Evolutionary conservation across 2,113 vertebrate genomes (phyloP).

Genomic region (Laticauda laticaudata): DNA sequence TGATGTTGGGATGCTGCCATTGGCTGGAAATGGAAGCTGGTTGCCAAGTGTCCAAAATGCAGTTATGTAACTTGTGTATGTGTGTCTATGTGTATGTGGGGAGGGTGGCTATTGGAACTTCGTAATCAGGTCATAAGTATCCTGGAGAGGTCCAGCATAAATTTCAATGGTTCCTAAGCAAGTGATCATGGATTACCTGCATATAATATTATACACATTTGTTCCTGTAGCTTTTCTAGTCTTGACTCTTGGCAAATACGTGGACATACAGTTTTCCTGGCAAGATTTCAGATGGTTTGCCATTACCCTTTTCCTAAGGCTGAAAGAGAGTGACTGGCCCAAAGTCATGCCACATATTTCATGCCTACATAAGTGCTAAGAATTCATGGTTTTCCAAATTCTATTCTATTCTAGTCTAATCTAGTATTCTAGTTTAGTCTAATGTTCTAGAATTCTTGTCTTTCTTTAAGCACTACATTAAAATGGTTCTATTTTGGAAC

Average conservation of each 20-base stretch:
- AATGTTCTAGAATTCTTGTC: neutral
- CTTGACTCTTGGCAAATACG: neutral
- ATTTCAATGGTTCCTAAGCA: neutral
- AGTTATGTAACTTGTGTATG: neutral
- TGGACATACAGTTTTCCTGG: neutral
- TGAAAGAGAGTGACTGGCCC: neutral
- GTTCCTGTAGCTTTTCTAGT: neutral
- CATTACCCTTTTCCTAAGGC: neutral
- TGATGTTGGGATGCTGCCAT: neutral
- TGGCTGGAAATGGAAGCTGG: neutral
- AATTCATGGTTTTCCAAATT: neutral
- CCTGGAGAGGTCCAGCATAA: neutral
- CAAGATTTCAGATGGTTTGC: neutral
- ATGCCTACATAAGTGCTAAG: neutral
- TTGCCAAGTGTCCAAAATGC: neutral
- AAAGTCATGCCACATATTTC: neutral
- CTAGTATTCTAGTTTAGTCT: neutral
- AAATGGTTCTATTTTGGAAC: neutral
- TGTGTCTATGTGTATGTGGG: neutral
- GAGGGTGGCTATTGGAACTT: neutral
- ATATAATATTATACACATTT: neutral
- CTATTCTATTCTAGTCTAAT: too few species aligned
- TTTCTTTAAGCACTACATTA: neutral
- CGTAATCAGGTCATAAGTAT: neutral
- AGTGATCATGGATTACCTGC: neutral